Evolutionary conservation across 2,888 invertebrate genomes (phyloP).

Genomic region (Auanema freiburgensis): DNA sequence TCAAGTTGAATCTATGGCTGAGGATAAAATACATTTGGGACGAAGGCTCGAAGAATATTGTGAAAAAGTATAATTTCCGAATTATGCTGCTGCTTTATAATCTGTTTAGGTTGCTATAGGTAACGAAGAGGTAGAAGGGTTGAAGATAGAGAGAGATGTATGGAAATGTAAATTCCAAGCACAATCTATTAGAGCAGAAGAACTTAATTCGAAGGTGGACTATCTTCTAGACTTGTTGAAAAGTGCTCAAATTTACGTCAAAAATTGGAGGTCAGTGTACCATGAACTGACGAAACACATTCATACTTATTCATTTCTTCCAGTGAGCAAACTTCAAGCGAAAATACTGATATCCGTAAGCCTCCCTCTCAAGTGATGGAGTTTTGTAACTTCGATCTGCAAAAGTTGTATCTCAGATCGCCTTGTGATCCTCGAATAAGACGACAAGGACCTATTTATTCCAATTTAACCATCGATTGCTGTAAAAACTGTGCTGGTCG

Average conservation of each 20-base stretch:
- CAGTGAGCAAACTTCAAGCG: background rate
- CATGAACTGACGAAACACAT: too few relatives aligned
- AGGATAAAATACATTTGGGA: slow-evolving; percentile 86
- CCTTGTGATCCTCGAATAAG: slow-evolving; percentile 43
- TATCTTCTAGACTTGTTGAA: background rate
- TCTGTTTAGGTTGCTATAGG: slow-evolving; percentile 65
- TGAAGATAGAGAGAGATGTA: slow-evolving; percentile 90
- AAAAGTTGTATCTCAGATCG: slow-evolving; percentile 33
- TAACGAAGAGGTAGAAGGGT: slow-evolving; percentile 88
- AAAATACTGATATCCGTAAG: background rate
- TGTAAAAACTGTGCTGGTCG: slow-evolving; percentile 48
- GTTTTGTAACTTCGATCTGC: slow-evolving; percentile 23
- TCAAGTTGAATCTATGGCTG: slow-evolving; percentile 84
- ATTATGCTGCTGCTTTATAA: slow-evolving; percentile 30
- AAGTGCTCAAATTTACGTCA: slow-evolving; percentile 5
- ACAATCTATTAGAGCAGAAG: slow-evolving; percentile 45
- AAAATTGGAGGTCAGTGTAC: slow-evolving; percentile 3
- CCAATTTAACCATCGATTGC: slow-evolving; percentile 50
- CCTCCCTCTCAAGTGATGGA: background rate
- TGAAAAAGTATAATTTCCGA: slow-evolving; percentile 74
- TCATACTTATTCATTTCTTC: too few relatives aligned
- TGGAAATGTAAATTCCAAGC: slow-evolving; percentile 95
- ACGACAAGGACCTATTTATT: slow-evolving; percentile 26
- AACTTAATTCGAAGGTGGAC: slow-evolving; percentile 12
- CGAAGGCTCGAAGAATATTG: slow-evolving; percentile 82